Percentiles rank a stretch among this genome's conserved stretches.
Evolutionary conservation across 2,113 vertebrate species (phyloP).

Genomic region (Mesembrinibis cayennensis): DNA sequence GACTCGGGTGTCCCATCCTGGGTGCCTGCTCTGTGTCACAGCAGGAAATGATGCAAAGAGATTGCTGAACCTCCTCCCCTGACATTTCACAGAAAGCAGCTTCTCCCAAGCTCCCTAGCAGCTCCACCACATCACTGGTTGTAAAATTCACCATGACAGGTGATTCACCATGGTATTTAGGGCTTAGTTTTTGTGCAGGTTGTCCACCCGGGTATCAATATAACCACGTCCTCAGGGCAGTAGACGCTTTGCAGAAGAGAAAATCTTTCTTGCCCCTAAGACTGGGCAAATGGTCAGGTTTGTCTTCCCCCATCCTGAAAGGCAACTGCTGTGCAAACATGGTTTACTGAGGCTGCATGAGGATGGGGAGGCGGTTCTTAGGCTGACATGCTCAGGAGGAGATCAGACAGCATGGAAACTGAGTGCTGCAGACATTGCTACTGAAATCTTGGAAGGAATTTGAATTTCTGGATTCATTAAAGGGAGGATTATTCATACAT

Average conservation of each 20-base stretch:
- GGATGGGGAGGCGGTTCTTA: neutral
- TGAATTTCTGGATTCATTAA: neutral
- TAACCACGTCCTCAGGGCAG: neutral
- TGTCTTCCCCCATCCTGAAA: neutral
- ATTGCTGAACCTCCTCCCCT: neutral
- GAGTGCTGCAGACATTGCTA: neutral
- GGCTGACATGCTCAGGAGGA: neutral
- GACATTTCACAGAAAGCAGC: neutral
- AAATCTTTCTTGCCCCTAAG: neutral
- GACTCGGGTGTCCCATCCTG: neutral
- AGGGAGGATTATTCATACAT: neutral
- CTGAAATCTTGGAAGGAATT: neutral
- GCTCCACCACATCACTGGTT: neutral
- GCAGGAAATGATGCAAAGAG: neutral
- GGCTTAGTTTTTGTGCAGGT: neutral
- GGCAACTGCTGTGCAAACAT: neutral
- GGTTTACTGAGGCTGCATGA: neutral
- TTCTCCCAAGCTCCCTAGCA: neutral
- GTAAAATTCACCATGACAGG: neutral
- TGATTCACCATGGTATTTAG: neutral
- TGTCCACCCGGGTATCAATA: neutral
- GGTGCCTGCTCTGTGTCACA: neutral
- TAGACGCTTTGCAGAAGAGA: neutral
- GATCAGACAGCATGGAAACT: neutral
- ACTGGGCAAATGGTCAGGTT: neutral